A percentile compares a stretch with the other conserved stretches of the same genome.
phyloP scores from a whole-genome alignment of 2,888 invertebrate species.

The Dynastes maya region DNA sequence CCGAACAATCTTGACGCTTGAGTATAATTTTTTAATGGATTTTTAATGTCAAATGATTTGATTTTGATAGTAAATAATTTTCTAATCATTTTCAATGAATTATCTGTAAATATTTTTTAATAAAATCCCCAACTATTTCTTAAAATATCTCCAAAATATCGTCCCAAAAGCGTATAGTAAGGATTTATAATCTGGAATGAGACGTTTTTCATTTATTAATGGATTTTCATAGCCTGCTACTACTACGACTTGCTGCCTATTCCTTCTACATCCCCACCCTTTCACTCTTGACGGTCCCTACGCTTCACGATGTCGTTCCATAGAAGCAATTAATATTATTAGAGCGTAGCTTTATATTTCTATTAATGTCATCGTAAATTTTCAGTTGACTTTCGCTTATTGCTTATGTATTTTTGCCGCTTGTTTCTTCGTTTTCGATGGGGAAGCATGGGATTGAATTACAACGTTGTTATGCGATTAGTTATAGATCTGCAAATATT shows the following conservation, averaged over 20 bases:
- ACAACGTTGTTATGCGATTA: neutral
- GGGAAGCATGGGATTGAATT: neutral
- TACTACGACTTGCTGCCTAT: no score
- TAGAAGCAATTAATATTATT: constrained; percentile 13
- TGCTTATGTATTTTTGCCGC: neutral
- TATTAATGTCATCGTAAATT: constrained; percentile 34
- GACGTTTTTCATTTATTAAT: constrained; percentile 4
- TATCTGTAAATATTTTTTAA: neutral
- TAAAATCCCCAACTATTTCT: neutral
- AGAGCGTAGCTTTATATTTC: constrained; percentile 27
- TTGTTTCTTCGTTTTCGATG: neutral
- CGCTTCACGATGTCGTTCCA: neutral
- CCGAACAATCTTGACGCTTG: neutral
- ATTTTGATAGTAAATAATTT: no score
- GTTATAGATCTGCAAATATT: neutral
- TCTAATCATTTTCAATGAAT: no score
- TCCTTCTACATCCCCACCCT: neutral
- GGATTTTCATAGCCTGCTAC: neutral
- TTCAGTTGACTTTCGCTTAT: neutral
- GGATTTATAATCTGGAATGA: neutral
- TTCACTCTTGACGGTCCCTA: neutral
- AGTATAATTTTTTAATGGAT: no score
- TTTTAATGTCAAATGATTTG: no score
- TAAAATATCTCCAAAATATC: no score
- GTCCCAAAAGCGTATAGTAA: no score